A percentile compares a stretch with the other conserved stretches of the same genome.
phyloP scores from a whole-genome alignment of 1,140 invertebrate species.

The Nasonia giraulti region DNA sequence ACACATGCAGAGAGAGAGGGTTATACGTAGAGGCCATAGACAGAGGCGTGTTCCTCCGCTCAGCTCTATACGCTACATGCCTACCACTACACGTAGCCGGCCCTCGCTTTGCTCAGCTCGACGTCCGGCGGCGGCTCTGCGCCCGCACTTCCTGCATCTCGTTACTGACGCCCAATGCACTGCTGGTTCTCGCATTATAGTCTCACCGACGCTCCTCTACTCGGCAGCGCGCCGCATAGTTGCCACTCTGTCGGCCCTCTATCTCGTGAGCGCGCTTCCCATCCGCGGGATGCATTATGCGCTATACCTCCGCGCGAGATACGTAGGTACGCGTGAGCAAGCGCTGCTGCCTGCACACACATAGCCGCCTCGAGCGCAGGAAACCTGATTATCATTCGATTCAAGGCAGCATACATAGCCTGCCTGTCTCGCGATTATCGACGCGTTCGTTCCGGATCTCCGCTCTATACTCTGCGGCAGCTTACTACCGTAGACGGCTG shows the following conservation, averaged over 20 bases:
- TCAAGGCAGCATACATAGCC: constrained; percentile 64
- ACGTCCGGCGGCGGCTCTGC: neutral
- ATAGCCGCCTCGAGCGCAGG: constrained; percentile 42
- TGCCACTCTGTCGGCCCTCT: constrained; percentile 31
- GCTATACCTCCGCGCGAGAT: neutral
- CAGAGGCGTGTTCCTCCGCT: neutral
- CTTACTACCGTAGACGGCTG: neutral
- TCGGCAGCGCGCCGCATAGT: constrained; percentile 19
- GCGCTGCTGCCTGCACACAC: neutral
- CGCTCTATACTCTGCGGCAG: neutral
- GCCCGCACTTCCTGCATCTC: constrained; percentile 71
- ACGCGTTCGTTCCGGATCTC: constrained; percentile 25
- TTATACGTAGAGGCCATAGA: neutral
- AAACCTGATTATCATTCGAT: constrained; percentile 71
- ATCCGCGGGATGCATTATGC: neutral
- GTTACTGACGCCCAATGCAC: constrained; percentile 69
- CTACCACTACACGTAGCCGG: neutral
- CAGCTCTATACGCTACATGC: neutral
- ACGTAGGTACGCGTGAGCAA: constrained; percentile 10
- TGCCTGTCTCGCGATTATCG: constrained; percentile 41
- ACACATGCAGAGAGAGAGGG: neutral
- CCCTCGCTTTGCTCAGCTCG: constrained; percentile 11
- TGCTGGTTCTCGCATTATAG: constrained; percentile 59
- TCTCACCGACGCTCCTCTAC: constrained; percentile 38
- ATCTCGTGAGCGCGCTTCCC: neutral